Conservation (phyloP, 2,888 invertebrate species). For the Eudemis profundana region DNA sequence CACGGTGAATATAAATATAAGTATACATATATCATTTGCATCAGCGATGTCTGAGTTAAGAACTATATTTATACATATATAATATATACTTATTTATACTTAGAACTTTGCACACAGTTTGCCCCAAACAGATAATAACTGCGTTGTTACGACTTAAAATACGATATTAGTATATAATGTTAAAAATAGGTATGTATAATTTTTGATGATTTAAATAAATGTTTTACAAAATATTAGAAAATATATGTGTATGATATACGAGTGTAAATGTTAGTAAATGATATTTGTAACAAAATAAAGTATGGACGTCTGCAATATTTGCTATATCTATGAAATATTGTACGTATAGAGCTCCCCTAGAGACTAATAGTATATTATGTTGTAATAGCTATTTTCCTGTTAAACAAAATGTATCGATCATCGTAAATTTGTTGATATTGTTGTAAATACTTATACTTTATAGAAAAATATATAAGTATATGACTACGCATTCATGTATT, state of each 20-base stretch:
- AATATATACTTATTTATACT: too few species aligned
- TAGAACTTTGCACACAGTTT: background rate
- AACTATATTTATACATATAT: too few species aligned
- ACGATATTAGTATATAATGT: background rate
- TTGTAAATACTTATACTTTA: constrained; percentile 74
- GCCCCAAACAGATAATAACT: background rate
- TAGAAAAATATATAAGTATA: constrained; percentile 60
- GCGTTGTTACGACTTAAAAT: background rate
- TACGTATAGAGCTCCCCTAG: constrained; percentile 36
- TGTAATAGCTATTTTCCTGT: constrained; percentile 46
- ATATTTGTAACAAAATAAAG: constrained; percentile 29
- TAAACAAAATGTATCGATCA: constrained; percentile 59
- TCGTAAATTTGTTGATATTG: constrained; percentile 71
- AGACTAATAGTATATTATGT: constrained; percentile 31
- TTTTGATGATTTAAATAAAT: constrained; percentile 6
- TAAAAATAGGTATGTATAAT: background rate
- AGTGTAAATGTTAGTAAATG: constrained; percentile 39
- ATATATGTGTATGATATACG: constrained; percentile 28
- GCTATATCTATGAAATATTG: constrained; percentile 29
- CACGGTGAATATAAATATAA: too few species aligned
- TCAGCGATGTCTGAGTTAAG: too few species aligned
- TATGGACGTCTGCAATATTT: constrained; percentile 27
- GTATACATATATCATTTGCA: too few species aligned
- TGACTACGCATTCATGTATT: constrained; percentile 50
- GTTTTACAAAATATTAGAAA: constrained; percentile 18